phyloP scores from a whole-genome alignment of 2,797 vertebrate genomes.

The Poeciliopsis paucimaculata region DNA sequence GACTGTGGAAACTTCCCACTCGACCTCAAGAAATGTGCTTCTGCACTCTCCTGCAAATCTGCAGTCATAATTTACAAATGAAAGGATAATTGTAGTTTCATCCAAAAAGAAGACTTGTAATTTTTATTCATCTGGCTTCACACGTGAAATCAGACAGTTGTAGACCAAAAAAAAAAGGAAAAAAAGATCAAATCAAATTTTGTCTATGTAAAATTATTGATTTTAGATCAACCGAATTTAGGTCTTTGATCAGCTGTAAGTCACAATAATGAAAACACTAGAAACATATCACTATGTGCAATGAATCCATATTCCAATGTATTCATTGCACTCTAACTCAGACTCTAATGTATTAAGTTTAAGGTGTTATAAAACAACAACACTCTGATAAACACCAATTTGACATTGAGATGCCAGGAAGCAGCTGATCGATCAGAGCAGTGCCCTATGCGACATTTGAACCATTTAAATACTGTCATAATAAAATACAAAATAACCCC shows the following conservation, averaged over 20 bases:
- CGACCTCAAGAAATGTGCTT: neutral
- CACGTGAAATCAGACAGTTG: neutral
- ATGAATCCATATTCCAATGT: neutral
- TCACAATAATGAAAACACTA: neutral
- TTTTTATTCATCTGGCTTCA: neutral
- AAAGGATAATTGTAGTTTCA: neutral
- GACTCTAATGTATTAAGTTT: neutral
- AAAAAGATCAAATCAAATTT: neutral
- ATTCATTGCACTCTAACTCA: no score
- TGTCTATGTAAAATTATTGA: neutral
- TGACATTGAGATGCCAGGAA: constrained; percentile 50
- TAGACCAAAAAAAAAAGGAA: neutral
- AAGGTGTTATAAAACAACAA: neutral
- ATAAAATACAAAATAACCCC: neutral
- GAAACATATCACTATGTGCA: neutral
- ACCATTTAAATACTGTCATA: fast-evolving
- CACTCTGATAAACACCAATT: neutral
- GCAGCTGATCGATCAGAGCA: neutral
- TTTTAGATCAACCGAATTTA: neutral
- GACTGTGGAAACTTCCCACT: no score
- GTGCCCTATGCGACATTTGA: neutral
- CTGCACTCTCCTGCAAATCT: neutral
- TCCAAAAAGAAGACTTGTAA: neutral
- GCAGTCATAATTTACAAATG: neutral
- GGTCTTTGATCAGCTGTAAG: neutral